A percentile compares a stretch with the other conserved stretches of the same genome.
Conservation (phyloP, 2,888 invertebrate species). For the Pyrrhia umbra region DNA sequence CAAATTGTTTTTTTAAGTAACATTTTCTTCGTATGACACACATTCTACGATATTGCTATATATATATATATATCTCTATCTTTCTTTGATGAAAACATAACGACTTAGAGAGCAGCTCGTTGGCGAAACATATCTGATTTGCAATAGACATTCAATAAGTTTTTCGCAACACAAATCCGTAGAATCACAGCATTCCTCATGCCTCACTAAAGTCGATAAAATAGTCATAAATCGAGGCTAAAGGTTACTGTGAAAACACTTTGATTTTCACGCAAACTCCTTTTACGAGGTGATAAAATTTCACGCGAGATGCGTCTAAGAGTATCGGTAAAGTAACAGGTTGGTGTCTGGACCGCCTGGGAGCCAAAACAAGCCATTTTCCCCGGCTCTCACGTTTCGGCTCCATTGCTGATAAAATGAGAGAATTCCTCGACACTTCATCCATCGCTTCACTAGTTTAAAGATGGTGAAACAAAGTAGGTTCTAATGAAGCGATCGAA, state of each 20-base stretch:
- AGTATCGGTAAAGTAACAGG: constrained; percentile 58
- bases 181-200: constrained; percentile 21
- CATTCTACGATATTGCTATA: too few relatives aligned
- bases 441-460: constrained; percentile 28
- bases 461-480: constrained; percentile 23
- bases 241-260: constrained; percentile 52
- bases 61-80: too few relatives aligned
- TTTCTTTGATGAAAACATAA: too few relatives aligned
- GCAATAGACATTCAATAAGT: neutral
- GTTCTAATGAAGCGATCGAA: constrained; percentile 47
- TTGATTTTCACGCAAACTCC: constrained; percentile 52
- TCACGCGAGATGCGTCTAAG: constrained; percentile 45
- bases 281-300: constrained; percentile 63
- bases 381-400: constrained; percentile 18
- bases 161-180: constrained; percentile 6
- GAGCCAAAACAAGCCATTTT: constrained; percentile 46
- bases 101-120: too few relatives aligned
- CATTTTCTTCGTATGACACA: too few relatives aligned
- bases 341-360: constrained; percentile 34
- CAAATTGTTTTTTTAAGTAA: too few relatives aligned
- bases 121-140: neutral
- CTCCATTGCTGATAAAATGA: constrained; percentile 7
- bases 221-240: constrained; percentile 35
- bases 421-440: constrained; percentile 23
- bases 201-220: constrained; percentile 26